phyloP scores from a whole-genome alignment of 2,797 vertebrate species.

The Sebastes matsubarae region DNA sequence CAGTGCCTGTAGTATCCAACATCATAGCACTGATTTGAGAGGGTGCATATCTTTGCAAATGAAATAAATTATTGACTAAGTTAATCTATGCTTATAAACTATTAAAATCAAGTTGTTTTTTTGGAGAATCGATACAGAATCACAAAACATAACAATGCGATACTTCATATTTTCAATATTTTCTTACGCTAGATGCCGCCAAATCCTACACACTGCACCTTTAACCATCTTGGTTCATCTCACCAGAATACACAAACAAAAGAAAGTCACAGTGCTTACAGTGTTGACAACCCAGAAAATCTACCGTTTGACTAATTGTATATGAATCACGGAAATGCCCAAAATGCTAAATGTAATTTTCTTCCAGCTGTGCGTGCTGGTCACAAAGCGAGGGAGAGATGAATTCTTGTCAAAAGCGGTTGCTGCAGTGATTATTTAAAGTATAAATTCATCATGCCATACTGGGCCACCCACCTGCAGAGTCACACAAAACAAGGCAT shows the following conservation, averaged over 20 bases:
- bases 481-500: conserved; percentile 23
- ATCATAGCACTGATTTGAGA: too few relatives aligned
- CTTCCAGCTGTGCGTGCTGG: background rate
- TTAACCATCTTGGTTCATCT: background rate
- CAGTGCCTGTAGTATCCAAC: too few relatives aligned
- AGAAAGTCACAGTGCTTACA: background rate
- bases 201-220: too few relatives aligned
- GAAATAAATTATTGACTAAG: too few relatives aligned
- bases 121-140: too few relatives aligned
- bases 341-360: background rate
- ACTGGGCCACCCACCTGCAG: background rate
- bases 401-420: background rate
- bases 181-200: too few relatives aligned
- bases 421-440: conserved; percentile 1
- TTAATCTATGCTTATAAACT: too few relatives aligned
- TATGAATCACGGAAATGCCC: background rate
- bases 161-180: too few relatives aligned
- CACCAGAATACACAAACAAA: background rate
- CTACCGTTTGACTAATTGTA: background rate
- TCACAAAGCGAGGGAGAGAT: background rate
- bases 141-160: too few relatives aligned
- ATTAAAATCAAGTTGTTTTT: too few relatives aligned
- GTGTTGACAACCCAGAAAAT: background rate
- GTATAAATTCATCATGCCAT: background rate
- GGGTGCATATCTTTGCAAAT: too few relatives aligned